phyloP scores from a whole-genome alignment of 1,140 invertebrate genomes.

The Eriocheir sinensis region DNA sequence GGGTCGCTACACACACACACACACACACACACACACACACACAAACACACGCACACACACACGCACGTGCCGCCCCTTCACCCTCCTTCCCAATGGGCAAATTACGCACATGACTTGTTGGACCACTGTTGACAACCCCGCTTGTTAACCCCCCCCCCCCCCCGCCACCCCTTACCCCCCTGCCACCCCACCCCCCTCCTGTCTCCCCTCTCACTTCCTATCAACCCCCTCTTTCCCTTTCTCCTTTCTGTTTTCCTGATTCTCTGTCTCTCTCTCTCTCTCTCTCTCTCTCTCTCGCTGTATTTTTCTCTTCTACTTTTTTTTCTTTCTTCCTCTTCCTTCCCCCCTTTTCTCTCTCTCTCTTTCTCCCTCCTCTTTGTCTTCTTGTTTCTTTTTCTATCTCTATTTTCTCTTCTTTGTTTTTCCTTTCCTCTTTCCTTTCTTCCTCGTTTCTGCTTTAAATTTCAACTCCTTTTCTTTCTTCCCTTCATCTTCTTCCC shows the following conservation, averaged over 20 bases:
- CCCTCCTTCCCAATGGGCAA: not conserved
- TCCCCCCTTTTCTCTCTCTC: not conserved
- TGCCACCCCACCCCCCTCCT: not conserved
- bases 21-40: slow-evolving; percentile 20
- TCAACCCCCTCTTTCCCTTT: not conserved
- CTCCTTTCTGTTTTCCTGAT: not conserved
- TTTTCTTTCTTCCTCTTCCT: not conserved
- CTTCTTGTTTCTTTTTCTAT: not conserved
- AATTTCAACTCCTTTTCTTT: not conserved
- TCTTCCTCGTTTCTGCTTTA: not conserved
- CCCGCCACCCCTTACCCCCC: not conserved
- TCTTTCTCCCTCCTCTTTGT: not conserved
- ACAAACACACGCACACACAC: slow-evolving; percentile 12
- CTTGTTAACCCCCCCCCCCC: not conserved
- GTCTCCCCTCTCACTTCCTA: not conserved
- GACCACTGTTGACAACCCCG: not conserved
- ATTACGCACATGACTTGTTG: slow-evolving; percentile 13
- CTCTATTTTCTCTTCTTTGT: not conserved
- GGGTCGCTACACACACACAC: not conserved
- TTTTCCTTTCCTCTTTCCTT: not conserved
- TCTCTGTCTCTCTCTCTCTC: not conserved
- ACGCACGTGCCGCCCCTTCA: slow-evolving; percentile 9
- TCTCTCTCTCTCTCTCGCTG: not conserved
- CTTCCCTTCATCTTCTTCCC: too few relatives aligned
- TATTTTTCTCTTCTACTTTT: not conserved